Evolutionary conservation across 1,140 invertebrate species (phyloP).

Genomic region (Drosophila sp.): DNA sequence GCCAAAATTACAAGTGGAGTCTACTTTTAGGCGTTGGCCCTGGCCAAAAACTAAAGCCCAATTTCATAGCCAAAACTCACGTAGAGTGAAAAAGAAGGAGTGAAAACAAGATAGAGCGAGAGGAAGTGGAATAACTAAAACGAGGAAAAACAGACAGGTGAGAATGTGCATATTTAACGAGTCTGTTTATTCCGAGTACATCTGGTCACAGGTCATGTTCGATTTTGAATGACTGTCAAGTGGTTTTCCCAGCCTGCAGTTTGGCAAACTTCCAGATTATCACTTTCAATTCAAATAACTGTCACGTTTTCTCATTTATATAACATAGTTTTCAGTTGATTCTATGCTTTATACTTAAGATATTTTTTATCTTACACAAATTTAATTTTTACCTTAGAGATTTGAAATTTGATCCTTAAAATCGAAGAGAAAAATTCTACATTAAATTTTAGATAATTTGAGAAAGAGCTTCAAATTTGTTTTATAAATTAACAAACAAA

Average conservation of each 20-base stretch:
- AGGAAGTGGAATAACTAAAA: neutral
- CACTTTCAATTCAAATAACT: slow-evolving; percentile 22
- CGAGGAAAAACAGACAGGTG: slow-evolving; percentile 18
- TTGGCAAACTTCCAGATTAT: slow-evolving; percentile 17
- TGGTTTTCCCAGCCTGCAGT: neutral
- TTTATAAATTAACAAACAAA: no score
- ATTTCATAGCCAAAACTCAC: slow-evolving; percentile 43
- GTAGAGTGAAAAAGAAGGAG: slow-evolving; percentile 12
- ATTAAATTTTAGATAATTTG: no score
- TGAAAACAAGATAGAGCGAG: slow-evolving; percentile 3
- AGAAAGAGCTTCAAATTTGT: no score
- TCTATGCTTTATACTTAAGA: neutral
- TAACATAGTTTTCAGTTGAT: slow-evolving; percentile 9
- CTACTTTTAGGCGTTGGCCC: slow-evolving; percentile 55
- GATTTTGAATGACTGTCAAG: slow-evolving; percentile 25
- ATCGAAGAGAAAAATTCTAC: no score
- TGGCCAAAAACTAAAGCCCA: slow-evolving; percentile 21
- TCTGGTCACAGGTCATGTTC: slow-evolving; percentile 5
- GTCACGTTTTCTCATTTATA: slow-evolving; percentile 9
- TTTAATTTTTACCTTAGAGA: no score
- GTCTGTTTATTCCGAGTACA: slow-evolving; percentile 16
- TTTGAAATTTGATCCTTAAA: no score
- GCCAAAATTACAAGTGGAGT: slow-evolving; percentile 50
- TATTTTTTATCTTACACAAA: no score
- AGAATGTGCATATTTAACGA: slow-evolving; percentile 33